phyloP scores from a whole-genome alignment of 2,888 invertebrate genomes.

The Lasioglossum leucozonium region DNA sequence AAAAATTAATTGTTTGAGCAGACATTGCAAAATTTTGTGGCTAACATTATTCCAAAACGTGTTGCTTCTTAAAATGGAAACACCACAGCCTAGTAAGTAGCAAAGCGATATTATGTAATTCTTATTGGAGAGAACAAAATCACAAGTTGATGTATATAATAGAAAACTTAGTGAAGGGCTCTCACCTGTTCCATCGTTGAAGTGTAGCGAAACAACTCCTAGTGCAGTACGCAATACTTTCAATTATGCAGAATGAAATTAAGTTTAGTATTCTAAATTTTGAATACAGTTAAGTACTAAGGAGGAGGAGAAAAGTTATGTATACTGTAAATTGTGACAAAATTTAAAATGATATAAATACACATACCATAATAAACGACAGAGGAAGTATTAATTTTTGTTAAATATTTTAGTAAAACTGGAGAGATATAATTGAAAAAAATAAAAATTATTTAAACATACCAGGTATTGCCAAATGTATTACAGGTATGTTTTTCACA shows the following conservation, averaged over 20 bases:
- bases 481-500: conserved; percentile 87
- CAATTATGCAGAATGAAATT: neutral
- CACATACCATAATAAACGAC: neutral
- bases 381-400: neutral
- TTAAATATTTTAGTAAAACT: neutral
- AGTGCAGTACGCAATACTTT: neutral
- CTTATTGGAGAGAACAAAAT: no score
- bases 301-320: neutral
- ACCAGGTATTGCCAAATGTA: conserved; percentile 92
- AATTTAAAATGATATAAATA: neutral
- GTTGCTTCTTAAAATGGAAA: no score
- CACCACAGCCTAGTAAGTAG: no score
- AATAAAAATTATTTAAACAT: conserved; percentile 68
- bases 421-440: neutral
- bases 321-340: neutral
- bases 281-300: no score
- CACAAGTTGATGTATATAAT: no score
- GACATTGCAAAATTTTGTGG: no score
- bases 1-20: no score
- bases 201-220: neutral
- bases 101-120: no score
- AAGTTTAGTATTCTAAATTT: neutral
- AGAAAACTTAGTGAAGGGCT: no score
- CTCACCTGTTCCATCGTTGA: no score
- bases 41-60: no score